These are phyloP conservation scores for Sphenopsis melanotis DNA, from an alignment of 2,797 vertebrate genomes.

Conservation along the genomic window DNA sequence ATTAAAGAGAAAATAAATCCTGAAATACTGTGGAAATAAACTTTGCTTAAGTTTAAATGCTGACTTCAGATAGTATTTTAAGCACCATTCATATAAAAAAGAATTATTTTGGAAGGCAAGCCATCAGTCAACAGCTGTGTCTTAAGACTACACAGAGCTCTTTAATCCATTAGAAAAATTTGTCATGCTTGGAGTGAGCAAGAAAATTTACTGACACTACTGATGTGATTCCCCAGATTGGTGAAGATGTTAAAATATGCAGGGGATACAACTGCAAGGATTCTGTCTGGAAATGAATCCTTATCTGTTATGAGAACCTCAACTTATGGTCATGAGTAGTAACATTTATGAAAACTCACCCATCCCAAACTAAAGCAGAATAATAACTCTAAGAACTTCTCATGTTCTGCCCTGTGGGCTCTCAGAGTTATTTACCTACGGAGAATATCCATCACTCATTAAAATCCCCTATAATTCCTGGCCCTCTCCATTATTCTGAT, in stretches of 20 bases:
- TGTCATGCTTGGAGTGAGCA: neutral
- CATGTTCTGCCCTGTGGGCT: neutral
- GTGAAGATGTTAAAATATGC: neutral
- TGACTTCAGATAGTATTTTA: neutral
- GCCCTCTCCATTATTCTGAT: neutral
- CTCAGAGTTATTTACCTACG: neutral
- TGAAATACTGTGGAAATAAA: neutral
- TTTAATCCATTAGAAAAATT: neutral
- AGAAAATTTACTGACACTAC: neutral
- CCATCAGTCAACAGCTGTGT: neutral
- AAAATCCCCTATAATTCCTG: neutral
- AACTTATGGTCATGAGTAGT: neutral
- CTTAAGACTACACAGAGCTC: neutral
- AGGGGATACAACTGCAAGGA: neutral
- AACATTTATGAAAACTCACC: neutral
- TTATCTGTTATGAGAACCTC: neutral
- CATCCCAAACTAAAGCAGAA: neutral
- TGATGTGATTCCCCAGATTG: neutral
- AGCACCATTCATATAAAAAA: neutral
- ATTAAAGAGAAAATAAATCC: neutral
- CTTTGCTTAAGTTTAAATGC: neutral
- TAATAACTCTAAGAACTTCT: neutral
- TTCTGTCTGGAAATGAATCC: neutral
- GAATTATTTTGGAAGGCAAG: neutral
- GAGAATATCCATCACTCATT: neutral